Evolutionary conservation across 2,888 invertebrate species (phyloP), one percentile per base, ranked within the genome.

Genomic region (Venusia cambrica): DNA sequence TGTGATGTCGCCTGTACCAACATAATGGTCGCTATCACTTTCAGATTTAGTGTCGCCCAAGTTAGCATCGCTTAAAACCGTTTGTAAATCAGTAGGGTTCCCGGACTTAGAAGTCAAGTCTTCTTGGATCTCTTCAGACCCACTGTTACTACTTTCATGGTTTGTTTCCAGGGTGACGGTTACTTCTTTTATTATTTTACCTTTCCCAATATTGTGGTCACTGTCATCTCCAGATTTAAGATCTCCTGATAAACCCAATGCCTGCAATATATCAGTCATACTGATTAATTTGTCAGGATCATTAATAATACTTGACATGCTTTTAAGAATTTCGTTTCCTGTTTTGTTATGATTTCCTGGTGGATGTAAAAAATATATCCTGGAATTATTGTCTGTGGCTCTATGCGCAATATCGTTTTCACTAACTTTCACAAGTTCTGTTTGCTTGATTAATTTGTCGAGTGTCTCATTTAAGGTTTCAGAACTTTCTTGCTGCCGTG

Each of bases 401-500:
- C n/a, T 29, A 5, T 16, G 9, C 5, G 14, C 8, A 5, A 4
- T 5, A 5, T 24, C 22, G 4, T 9, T 36, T 14, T 18, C 22
- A 8, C n/a, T 11, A 3, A 7, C 9, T 13, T 21, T 16, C 0
- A 4, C 15, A 10, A 16, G 4, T 4, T 17, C 9, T 6, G 38
- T 35, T 34, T 43, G 45, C 21, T 45, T 30, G 12, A 48, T 41
- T 1, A 48, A 31, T n/a, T 36, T 30, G 5, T 48, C 45, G 12
- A 48, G 8, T 2, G 43, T 38, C 2, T 41, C 40, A 6, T 18
- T 38, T 24, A 25, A 26, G 12, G 10, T 37, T 17, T 48, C 48
- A 21, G 28, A 29, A 5, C 18, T 30, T 7, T 41, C 38, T 33
- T 38, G 35, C 31, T 48, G 45, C 28, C 34, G 37, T 26, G 43